Evolutionary conservation across 64 coral and sea anemone genomes (phyloP), one percentile per base, ranked within the genome.

Genomic region (Exaiptasia diaphana): DNA sequence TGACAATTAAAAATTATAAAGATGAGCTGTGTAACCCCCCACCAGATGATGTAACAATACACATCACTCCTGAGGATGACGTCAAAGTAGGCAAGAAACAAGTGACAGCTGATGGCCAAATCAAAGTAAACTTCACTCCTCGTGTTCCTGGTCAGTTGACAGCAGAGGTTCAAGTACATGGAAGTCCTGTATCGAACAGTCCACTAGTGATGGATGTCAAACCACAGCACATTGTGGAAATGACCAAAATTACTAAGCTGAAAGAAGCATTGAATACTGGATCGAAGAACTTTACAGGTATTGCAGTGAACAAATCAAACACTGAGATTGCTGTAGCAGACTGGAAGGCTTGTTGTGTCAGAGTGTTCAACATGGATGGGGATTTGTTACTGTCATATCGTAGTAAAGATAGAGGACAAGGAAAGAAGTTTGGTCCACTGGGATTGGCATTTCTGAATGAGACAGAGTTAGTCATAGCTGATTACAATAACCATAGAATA

Each of bases 381-480:
- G 24, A 59, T 56, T 32, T 52, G 37, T 77, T 77, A 57, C 50
- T 52, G 35, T 39, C 18, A 50, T 36, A 37, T 77, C 49, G 74
- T 25, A 22, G 52, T 26, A 10, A 41, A 57, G 53, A 67, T 25
- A 18, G 33, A 0, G 41, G 4, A 0, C 1, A 25, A 9, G 67
- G 53, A 24, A 25, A 88, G 18, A 37, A 80, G 18, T 14, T 11
- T 23, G 2, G 18, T 8, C 86, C 86, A 23, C 36, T n/a, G n/a
- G 65, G 86, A 32, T 48, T 88, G 20, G 76, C 64, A 25, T 88
- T 70, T 71, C 33, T 70, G 25, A 37, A 42, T 59, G 65, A 71
- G 4, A 78, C 40, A 18, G 48, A 73, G 30, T 3, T 88, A 28
- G 28, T 81, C 1, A 70, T 72, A 25, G 56, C 86, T 63, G 86